Evolutionary conservation across 2,797 vertebrate genomes (phyloP), one percentile per base, ranked within the genome.

Genomic region (Bucorvus abyssinicus): DNA sequence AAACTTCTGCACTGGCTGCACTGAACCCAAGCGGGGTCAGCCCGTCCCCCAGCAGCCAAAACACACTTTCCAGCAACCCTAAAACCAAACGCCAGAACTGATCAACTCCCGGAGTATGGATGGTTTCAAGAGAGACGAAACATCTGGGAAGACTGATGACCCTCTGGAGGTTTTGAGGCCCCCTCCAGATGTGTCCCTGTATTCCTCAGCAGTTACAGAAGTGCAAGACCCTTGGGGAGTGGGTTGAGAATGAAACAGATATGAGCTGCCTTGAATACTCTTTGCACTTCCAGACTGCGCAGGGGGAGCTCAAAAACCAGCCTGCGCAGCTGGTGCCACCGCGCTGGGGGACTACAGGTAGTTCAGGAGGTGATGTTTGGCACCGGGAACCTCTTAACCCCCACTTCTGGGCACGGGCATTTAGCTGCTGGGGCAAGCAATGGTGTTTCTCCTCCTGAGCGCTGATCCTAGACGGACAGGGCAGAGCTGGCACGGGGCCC

Each of bases 231-330:
- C 45, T 36, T 52, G 8, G 65, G 45, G 32, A 11, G 29, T 1
- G 40, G 57, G 30, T 0, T 84, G 77, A 36, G 60, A 30, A 38
- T 2, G 13, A 19, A 34, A 52, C 27, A 34, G 52, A 30, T 24
- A 20, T 0, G 0, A 82, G 50, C 34, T 49, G 50, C 63, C n/a
- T 32, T 26, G 55, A 44, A 49, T 24, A 36, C 16, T 32, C 40
- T 18, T 38, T 29, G 38, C 1, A 27, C 15, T 76, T 47, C 53
- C 4, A 1, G 8, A 9, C 9, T 32, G 47, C 50, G 60, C 74
- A 29, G 23, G 44, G 40, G 21, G 34, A 59, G 16, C 79, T 70
- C 45, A 73, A 55, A 44, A 20, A 3, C 30, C 34, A 34, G 1
- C 3, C 26, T 6, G 24, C 18, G 10, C 24, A 78, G 84, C 69